Evolutionary conservation across 2,888 invertebrate genomes (phyloP).

Genomic region (Mythimna impura): DNA sequence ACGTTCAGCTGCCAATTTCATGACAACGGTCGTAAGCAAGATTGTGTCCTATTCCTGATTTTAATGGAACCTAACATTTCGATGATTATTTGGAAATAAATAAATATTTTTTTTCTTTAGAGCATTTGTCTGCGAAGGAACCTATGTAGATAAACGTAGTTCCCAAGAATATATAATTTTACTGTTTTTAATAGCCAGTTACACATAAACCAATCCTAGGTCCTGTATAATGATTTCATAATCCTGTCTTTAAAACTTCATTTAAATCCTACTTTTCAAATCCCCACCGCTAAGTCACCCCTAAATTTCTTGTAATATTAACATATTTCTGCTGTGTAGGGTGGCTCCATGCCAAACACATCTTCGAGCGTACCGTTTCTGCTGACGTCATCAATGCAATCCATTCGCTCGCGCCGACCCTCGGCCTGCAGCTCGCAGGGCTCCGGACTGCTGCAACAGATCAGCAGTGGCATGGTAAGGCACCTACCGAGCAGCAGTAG

Average conservation of each 20-base stretch:
- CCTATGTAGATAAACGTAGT: neutral
- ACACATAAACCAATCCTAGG: neutral
- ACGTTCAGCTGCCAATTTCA: no score
- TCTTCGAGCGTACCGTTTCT: conserved; percentile 97
- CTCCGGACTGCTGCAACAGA: conserved; percentile 95
- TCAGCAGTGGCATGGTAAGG: conserved; percentile 98
- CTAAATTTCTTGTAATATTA: conserved; percentile 34
- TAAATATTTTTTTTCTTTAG: no score
- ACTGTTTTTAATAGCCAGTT: conserved; percentile 4
- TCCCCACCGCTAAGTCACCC: conserved; percentile 31
- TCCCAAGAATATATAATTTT: neutral
- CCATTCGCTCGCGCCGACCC: conserved; percentile 93
- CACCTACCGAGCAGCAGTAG: conserved; percentile 92
- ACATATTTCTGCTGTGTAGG: conserved; percentile 87
- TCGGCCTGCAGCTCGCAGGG: conserved; percentile 92
- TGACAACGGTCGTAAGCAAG: no score
- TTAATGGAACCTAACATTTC: no score
- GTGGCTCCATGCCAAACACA: conserved; percentile 97
- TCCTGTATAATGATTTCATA: conserved; percentile 5
- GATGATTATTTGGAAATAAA: no score
- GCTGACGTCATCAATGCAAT: conserved; percentile 91
- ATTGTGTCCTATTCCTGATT: no score
- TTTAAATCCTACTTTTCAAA: conserved; percentile 17
- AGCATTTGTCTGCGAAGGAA: conserved; percentile 8
- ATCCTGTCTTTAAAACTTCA: neutral